These are phyloP conservation scores for Cryptotis parvus DNA, from an alignment of 2,113 vertebrate genomes.

Conservation along the genomic window DNA sequence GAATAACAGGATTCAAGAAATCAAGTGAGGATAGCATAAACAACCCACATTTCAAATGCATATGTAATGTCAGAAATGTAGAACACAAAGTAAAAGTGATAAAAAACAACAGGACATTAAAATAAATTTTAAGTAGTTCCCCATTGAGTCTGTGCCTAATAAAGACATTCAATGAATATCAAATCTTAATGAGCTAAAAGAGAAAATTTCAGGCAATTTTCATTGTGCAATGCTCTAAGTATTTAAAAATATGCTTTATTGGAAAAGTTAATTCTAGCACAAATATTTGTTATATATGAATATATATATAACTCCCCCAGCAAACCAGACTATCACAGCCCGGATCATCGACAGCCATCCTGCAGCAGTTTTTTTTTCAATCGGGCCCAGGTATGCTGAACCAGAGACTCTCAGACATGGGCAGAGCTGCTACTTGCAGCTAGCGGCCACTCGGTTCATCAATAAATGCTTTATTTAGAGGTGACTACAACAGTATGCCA, in stretches of 20 bases:
- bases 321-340: too few relatives aligned
- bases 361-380: too few relatives aligned
- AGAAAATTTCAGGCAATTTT: not conserved
- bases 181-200: slow-evolving; percentile 27
- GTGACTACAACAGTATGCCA: too few relatives aligned
- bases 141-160: not conserved
- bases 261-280: slow-evolving; percentile 21
- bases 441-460: too few relatives aligned
- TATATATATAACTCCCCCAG: too few relatives aligned
- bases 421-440: too few relatives aligned
- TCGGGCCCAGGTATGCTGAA: too few relatives aligned
- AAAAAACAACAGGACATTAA: not conserved
- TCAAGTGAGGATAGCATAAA: too few relatives aligned
- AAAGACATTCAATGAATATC: slow-evolving; percentile 23
- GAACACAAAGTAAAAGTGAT: slow-evolving; percentile 9
- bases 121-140: not conserved
- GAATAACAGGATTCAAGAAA: too few relatives aligned
- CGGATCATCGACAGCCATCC: too few relatives aligned
- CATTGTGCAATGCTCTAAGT: not conserved
- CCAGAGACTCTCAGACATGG: too few relatives aligned
- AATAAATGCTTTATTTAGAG: too few relatives aligned
- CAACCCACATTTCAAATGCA: slow-evolving; percentile 1
- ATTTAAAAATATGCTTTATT: not conserved
- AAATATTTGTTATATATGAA: not conserved
- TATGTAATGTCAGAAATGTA: slow-evolving; percentile 8